These are phyloP conservation scores for Parelbella ahira DNA, from an alignment of 2,888 invertebrate species.

Conservation along the genomic window DNA sequence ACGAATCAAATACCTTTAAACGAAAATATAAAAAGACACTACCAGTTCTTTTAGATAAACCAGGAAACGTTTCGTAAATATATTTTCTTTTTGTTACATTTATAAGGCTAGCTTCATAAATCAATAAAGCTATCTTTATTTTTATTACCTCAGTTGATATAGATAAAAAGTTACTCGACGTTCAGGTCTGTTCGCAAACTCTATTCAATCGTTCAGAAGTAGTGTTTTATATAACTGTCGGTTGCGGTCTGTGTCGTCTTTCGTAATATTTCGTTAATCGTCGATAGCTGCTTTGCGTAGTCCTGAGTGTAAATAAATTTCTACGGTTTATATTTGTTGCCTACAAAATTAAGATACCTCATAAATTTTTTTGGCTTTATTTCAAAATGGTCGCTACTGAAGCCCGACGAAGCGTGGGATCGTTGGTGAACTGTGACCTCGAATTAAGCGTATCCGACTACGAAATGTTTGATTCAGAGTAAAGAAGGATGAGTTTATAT, in stretches of 20 bases:
- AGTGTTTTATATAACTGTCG: constrained; percentile 71
- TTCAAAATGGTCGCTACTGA: constrained; percentile 11
- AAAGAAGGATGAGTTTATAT: constrained; percentile 1
- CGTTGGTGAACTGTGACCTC: constrained; percentile 19
- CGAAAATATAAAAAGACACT: too few species aligned
- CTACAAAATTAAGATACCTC: constrained; percentile 5
- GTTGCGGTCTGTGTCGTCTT: constrained; percentile 54
- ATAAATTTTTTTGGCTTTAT: constrained; percentile 7
- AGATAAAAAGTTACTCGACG: constrained; percentile 30
- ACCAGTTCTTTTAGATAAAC: too few species aligned
- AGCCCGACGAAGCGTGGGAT: constrained; percentile 19
- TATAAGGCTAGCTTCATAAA: too few species aligned
- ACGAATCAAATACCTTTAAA: too few species aligned
- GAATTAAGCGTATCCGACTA: constrained; percentile 4
- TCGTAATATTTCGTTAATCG: constrained; percentile 45
- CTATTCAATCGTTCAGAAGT: constrained; percentile 44
- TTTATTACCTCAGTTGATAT: too few species aligned
- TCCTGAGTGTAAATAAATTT: constrained; percentile 9
- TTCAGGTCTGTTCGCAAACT: constrained; percentile 39
- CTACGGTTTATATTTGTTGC: constrained; percentile 8
- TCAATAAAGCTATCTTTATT: too few species aligned
- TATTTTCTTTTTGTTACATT: too few species aligned
- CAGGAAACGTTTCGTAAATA: too few species aligned
- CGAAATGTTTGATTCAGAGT: constrained; percentile 1
- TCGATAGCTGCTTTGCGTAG: constrained; percentile 5